These are phyloP conservation scores for Echinometra lucunter DNA, from an alignment of 53 echinoderm and acorn worm genomes.

Conservation along the genomic window DNA sequence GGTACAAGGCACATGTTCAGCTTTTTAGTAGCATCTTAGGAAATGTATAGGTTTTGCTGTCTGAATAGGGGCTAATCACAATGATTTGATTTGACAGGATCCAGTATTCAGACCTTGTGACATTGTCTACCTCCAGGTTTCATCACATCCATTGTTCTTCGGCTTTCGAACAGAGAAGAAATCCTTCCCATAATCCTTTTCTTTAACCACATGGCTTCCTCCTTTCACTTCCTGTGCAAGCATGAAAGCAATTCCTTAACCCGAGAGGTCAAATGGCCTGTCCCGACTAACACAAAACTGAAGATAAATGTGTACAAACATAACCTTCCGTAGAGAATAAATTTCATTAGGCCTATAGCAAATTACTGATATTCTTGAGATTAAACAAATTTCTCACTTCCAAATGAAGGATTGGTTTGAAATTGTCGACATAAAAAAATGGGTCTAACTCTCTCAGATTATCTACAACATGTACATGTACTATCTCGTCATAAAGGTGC, in stretches of 20 bases:
- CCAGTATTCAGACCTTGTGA: neutral
- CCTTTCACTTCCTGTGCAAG: neutral
- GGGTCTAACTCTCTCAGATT: neutral
- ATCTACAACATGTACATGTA: neutral
- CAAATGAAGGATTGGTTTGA: neutral
- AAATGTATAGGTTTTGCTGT: no score
- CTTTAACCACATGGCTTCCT: conserved; percentile 7
- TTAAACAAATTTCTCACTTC: neutral
- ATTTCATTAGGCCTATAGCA: neutral
- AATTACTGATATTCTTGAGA: neutral
- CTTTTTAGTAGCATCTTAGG: no score
- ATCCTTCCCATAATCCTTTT: conserved; percentile 9
- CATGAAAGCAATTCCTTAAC: neutral
- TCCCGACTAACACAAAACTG: neutral
- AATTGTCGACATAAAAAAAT: neutral
- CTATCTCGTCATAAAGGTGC: neutral
- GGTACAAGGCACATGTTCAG: no score
- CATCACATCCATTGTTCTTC: conserved; percentile 5
- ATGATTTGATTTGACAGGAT: neutral
- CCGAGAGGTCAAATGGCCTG: neutral
- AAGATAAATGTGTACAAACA: neutral
- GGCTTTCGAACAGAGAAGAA: no score
- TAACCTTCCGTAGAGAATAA: neutral
- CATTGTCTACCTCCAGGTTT: neutral
- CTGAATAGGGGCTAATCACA: neutral